Evolutionary conservation across 35 echinoderm and acorn worm species (phyloP).

Genomic region (Apostichopus parvimensis): DNA sequence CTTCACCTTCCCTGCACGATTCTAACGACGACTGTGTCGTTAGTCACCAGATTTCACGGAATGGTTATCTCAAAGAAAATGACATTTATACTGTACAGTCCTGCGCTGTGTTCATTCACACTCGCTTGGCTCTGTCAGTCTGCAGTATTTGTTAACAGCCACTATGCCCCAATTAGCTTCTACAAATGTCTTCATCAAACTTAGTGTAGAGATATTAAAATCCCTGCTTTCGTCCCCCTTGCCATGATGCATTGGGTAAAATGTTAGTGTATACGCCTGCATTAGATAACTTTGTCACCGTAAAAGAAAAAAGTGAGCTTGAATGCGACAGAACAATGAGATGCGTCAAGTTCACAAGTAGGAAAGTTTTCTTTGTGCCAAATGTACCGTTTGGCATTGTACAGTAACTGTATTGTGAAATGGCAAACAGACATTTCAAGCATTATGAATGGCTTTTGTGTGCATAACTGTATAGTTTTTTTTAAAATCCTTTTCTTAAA

Average conservation of each 20-base stretch:
- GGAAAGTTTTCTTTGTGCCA: background rate
- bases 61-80: background rate
- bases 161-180: constrained; percentile 51
- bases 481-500: no score
- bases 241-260: constrained; percentile 10
- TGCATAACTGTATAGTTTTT: no score
- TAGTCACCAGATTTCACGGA: background rate
- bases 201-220: constrained; percentile 7
- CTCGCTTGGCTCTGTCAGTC: constrained; percentile 16
- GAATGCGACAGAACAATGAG: background rate
- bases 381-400: background rate
- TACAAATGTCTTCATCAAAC: constrained; percentile 56
- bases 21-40: background rate
- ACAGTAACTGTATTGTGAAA: background rate
- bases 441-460: no score
- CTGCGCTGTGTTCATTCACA: constrained; percentile 45
- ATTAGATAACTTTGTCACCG: constrained; percentile 27
- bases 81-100: constrained; percentile 44
- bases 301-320: background rate
- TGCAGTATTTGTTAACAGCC: constrained; percentile 19
- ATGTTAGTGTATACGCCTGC: constrained; percentile 10
- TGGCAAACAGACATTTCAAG: no score
- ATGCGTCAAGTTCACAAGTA: background rate
- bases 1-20: no score
- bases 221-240: background rate